A percentile compares a stretch with the other conserved stretches of the same genome.
phyloP scores from a whole-genome alignment of 2,113 vertebrate genomes.

The Bothrops jararaca region DNA sequence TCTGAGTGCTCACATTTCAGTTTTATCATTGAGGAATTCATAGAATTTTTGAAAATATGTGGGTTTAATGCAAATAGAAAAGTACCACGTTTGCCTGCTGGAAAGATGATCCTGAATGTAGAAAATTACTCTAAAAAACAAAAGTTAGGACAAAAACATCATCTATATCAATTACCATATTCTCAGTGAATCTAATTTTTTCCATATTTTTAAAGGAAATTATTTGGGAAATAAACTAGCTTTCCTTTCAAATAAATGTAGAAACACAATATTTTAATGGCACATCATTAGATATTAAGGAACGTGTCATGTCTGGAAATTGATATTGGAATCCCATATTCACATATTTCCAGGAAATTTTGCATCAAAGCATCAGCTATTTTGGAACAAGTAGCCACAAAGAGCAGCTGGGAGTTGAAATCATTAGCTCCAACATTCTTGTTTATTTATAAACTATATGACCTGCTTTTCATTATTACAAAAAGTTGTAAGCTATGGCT shows the following conservation, averaged over 20 bases:
- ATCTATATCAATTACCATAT: neutral
- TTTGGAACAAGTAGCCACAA: neutral
- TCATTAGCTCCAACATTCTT: neutral
- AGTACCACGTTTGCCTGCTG: neutral
- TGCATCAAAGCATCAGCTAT: neutral
- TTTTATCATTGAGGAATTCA: neutral
- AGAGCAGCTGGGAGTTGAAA: neutral
- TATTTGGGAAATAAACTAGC: neutral
- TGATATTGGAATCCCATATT: neutral
- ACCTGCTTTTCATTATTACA: neutral
- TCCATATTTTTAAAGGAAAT: neutral
- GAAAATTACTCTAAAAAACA: neutral
- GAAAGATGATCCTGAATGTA: neutral
- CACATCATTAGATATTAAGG: neutral
- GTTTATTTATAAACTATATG: neutral
- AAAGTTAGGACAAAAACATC: neutral
- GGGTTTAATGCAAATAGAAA: neutral
- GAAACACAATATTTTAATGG: neutral
- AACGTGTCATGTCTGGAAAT: neutral
- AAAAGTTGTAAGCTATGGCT: neutral
- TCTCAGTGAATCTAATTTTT: neutral
- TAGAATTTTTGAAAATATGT: neutral
- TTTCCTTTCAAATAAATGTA: neutral
- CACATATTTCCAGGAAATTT: neutral
- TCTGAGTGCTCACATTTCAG: neutral